phyloP scores from a whole-genome alignment of 2,113 vertebrate species.

The Dendrocopos noguchii region DNA sequence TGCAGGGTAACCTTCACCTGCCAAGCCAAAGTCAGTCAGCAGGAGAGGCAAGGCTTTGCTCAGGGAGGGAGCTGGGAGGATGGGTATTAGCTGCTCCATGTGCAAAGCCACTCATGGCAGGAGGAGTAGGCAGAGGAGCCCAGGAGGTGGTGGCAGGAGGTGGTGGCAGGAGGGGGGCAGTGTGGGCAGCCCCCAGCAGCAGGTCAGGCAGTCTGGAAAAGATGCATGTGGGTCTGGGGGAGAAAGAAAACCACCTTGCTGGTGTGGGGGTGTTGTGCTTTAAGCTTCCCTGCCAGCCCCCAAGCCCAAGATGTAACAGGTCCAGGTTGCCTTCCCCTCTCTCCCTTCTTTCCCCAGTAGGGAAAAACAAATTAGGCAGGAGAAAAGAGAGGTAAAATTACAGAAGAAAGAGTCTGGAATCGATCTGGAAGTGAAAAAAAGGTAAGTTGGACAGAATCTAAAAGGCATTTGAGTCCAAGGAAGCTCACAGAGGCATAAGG shows the following conservation, averaged over 20 bases:
- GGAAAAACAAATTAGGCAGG: too few relatives aligned
- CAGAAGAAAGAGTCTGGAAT: too few relatives aligned
- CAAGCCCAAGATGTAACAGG: too few relatives aligned
- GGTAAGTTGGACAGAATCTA: too few relatives aligned
- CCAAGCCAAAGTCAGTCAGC: neutral
- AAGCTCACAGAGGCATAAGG: too few relatives aligned
- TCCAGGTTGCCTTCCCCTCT: too few relatives aligned
- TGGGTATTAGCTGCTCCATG: neutral
- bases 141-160: accelerated
- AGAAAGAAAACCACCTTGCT: neutral
- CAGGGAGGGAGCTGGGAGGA: accelerated
- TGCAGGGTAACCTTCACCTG: neutral
- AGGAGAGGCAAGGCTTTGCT: neutral
- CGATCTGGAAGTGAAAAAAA: too few relatives aligned
- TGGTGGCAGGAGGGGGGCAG: neutral
- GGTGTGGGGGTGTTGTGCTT: too few relatives aligned
- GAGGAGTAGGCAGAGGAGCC: neutral
- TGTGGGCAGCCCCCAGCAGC: accelerated
- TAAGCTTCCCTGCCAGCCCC: too few relatives aligned
- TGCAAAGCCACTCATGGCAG: neutral
- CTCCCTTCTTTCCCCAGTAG: too few relatives aligned
- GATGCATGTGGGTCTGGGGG: neutral
- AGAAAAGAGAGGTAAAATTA: too few relatives aligned
- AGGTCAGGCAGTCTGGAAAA: neutral
- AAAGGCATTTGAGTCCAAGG: too few relatives aligned